These are phyloP conservation scores for Delichon dasypus DNA, from an alignment of 2,797 vertebrate species.

Conservation along the genomic window DNA sequence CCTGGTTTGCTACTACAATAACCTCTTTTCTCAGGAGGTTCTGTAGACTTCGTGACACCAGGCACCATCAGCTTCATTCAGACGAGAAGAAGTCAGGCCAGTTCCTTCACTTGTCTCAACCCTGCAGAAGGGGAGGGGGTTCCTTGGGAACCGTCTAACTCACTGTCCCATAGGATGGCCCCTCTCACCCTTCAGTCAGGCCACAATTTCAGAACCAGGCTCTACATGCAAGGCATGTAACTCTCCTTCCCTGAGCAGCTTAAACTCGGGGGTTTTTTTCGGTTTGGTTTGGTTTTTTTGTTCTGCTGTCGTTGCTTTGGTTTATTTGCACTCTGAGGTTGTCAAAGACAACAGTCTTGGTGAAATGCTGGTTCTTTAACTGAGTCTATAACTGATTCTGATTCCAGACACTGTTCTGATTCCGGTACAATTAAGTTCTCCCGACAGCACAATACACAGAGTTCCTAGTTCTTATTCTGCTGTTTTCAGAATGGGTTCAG, in stretches of 20 bases:
- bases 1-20: not conserved
- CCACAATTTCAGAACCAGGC: not conserved
- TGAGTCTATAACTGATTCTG: not conserved
- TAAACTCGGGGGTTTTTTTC: not conserved
- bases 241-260: not conserved
- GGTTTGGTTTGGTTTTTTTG: too few relatives aligned
- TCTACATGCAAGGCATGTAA: not conserved
- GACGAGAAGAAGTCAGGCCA: not conserved
- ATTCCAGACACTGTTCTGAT: not conserved
- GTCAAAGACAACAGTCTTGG: not conserved
- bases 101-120: not conserved
- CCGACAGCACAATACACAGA: not conserved
- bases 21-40: not conserved
- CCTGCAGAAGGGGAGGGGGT: not conserved
- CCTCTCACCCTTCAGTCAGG: not conserved
- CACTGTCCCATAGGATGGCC: not conserved
- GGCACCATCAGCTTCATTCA: not conserved
- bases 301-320: too few relatives aligned
- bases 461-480: not conserved
- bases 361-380: not conserved
- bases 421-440: not conserved
- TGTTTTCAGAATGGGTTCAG: not conserved
- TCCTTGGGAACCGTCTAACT: not conserved
- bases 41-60: not conserved
- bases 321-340: not conserved